These are phyloP conservation scores for Gallinago solitaria DNA, from an alignment of 2,797 vertebrate genomes.

Conservation along the genomic window DNA sequence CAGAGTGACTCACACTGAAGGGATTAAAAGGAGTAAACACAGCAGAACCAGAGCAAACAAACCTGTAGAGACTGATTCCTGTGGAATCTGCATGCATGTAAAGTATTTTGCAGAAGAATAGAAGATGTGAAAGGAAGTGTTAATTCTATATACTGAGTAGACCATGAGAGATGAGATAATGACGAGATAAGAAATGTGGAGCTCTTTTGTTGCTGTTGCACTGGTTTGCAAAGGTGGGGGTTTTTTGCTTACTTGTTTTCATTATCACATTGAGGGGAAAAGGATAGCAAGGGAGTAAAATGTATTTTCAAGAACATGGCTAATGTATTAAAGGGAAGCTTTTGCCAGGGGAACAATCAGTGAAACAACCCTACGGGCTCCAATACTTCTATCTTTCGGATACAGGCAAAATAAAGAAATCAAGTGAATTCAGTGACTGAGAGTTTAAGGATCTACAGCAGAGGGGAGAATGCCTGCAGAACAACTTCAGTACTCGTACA, in stretches of 20 bases:
- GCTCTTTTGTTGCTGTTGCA: neutral
- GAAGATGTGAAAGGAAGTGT: neutral
- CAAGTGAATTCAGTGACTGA: neutral
- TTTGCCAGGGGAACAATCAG: neutral
- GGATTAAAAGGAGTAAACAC: neutral
- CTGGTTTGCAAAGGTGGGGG: neutral
- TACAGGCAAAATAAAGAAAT: neutral
- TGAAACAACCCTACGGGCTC: neutral
- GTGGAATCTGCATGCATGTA: neutral
- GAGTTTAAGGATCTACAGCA: neutral
- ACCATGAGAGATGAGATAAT: neutral
- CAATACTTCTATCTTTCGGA: neutral
- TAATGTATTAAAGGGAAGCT: neutral
- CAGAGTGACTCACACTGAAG: neutral
- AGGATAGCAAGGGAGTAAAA: neutral
- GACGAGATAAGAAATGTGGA: neutral
- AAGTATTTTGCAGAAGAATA: neutral
- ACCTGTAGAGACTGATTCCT: neutral
- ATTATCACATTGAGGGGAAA: neutral
- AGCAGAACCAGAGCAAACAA: neutral
- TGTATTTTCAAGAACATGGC: neutral
- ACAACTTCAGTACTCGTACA: rapidly evolving
- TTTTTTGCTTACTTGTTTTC: neutral
- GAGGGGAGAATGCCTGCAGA: neutral
- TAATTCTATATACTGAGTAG: neutral